These are phyloP conservation scores for Engystomops pustulosus DNA, from an alignment of 2,113 vertebrate species.

Conservation along the genomic window DNA sequence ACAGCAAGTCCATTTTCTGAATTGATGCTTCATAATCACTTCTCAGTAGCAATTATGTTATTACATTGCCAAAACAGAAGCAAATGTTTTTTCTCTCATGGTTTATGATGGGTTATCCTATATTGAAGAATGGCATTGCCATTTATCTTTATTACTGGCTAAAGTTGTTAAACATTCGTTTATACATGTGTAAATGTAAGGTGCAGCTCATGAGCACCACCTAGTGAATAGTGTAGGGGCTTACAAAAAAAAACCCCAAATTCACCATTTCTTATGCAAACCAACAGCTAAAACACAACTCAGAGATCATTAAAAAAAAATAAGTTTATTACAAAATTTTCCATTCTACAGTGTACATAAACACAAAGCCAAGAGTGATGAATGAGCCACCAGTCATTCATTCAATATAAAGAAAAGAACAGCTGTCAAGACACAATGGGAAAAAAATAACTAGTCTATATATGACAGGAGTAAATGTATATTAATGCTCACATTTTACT, in stretches of 20 bases:
- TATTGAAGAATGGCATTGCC: no score
- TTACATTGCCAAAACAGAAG: no score
- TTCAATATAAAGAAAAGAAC: background rate
- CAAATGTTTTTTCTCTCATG: no score
- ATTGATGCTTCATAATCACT: no score
- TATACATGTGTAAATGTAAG: background rate
- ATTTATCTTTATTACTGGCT: no score
- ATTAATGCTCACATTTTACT: no score
- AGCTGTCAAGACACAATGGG: background rate
- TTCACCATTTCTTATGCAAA: background rate
- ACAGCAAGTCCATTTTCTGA: no score
- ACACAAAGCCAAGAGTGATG: background rate
- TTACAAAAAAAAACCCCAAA: background rate
- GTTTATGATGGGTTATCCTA: no score
- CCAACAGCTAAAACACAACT: background rate
- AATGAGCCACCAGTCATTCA: background rate
- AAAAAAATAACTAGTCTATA: background rate
- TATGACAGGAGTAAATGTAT: background rate
- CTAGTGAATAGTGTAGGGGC: background rate
- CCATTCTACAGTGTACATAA: conserved; percentile 21
- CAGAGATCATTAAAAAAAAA: conserved; percentile 1
- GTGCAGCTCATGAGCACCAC: background rate
- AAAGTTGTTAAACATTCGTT: no score
- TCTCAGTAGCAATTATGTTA: no score
- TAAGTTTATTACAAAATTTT: conserved; percentile 49